Evolutionary conservation across 2,113 vertebrate species (phyloP).

Genomic region (Marmota monax): DNA sequence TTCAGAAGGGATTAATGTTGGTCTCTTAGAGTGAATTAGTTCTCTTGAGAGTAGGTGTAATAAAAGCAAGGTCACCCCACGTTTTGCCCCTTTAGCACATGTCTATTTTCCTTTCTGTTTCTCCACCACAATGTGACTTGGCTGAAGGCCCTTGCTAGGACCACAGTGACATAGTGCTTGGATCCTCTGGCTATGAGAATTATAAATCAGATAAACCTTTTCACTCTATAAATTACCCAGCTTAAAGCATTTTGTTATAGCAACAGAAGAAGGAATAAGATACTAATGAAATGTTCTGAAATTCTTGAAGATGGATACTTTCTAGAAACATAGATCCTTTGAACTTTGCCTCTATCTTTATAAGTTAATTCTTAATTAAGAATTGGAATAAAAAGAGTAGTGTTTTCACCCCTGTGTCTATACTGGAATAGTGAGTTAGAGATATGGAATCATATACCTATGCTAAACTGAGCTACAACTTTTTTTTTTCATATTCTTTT

Average conservation of each 20-base stretch:
- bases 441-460: not conserved
- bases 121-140: not conserved
- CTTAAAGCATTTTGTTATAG: not conserved
- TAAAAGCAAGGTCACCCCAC: not conserved
- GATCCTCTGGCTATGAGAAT: not conserved
- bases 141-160: not conserved
- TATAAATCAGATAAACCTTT: not conserved
- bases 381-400: slow-evolving; percentile 30
- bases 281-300: slow-evolving; percentile 46
- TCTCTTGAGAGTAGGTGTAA: not conserved
- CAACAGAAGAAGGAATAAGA: not conserved
- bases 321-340: slow-evolving; percentile 51
- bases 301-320: slow-evolving; percentile 44
- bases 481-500: slow-evolving; percentile 32
- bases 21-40: not conserved
- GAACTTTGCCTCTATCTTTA: slow-evolving; percentile 49
- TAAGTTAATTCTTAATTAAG: slow-evolving; percentile 16
- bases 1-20: not conserved
- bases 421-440: not conserved
- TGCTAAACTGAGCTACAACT: slow-evolving; percentile 13
- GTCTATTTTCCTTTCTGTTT: not conserved
- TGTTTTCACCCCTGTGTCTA: not conserved
- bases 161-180: too few relatives aligned
- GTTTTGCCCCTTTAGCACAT: not conserved
- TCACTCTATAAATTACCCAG: not conserved